A percentile compares a stretch with the other conserved stretches of the same genome.
Conservation (phyloP, 2,888 invertebrate genomes). For the Neoitamus cyanurus region DNA sequence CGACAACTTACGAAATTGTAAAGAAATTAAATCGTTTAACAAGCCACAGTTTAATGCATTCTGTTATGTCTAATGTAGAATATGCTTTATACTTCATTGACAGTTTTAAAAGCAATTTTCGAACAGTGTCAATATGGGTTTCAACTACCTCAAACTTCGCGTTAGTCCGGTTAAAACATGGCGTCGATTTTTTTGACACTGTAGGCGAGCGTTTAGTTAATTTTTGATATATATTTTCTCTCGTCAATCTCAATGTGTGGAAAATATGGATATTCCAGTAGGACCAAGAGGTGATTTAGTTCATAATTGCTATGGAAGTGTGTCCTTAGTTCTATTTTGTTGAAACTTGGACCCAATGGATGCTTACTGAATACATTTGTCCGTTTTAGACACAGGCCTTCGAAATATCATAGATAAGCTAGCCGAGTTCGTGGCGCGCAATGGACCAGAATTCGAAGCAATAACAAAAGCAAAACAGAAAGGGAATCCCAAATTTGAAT, state of each 20-base stretch:
- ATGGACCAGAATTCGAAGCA: constrained; percentile 99
- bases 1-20: no score
- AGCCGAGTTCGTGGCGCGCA: constrained; percentile 98
- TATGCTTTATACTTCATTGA: not conserved
- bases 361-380: not conserved
- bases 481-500: constrained; percentile 96
- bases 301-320: not conserved
- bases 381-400: constrained; percentile 82
- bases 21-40: no score
- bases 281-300: constrained; percentile 37
- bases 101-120: not conserved
- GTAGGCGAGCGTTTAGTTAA: not conserved
- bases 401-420: constrained; percentile 98
- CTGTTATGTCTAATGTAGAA: no score
- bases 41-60: no score
- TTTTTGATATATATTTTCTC: not conserved
- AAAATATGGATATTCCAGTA: constrained; percentile 35
- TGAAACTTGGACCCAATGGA: not conserved
- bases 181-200: constrained; percentile 46
- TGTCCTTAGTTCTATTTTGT: not conserved
- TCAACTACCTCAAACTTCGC: not conserved
- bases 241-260: not conserved
- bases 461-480: constrained; percentile 99
- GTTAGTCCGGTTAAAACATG: constrained; percentile 46
- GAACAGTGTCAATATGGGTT: not conserved